Percentiles rank a stretch among this genome's conserved stretches.
phyloP scores from a whole-genome alignment of 2,888 invertebrate genomes.

The Phragmatobia fuliginosa region DNA sequence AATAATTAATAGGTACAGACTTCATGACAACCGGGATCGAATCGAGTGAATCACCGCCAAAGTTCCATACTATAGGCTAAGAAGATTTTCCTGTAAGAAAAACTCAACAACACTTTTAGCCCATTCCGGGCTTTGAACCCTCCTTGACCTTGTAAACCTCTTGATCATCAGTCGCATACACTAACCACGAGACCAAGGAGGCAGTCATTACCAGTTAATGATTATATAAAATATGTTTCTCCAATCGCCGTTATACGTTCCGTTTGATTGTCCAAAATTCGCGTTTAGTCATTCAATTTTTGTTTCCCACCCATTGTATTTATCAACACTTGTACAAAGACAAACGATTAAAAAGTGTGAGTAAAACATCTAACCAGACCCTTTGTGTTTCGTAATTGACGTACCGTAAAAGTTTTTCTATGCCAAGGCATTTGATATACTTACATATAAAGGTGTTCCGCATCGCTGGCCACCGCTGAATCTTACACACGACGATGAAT shows the following conservation, averaged over 20 bases:
- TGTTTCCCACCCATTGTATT: not conserved
- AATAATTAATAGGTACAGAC: too few relatives aligned
- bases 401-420: slow-evolving; percentile 45
- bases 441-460: slow-evolving; percentile 56
- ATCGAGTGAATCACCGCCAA: too few relatives aligned
- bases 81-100: too few relatives aligned
- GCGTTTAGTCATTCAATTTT: not conserved
- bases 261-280: not conserved
- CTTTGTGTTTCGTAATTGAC: slow-evolving; percentile 35
- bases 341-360: slow-evolving; percentile 16
- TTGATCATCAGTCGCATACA: too few relatives aligned
- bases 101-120: too few relatives aligned
- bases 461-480: slow-evolving; percentile 39
- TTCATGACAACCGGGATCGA: too few relatives aligned
- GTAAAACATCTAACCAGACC: slow-evolving; percentile 20
- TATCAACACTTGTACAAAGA: not conserved
- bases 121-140: too few relatives aligned
- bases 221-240: not conserved
- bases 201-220: too few relatives aligned
- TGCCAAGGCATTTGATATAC: slow-evolving; percentile 51
- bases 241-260: not conserved
- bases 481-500: slow-evolving; percentile 29
- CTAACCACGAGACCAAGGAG: too few relatives aligned
- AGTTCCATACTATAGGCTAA: too few relatives aligned
- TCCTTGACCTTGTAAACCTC: too few relatives aligned